Percentiles rank a stretch among this genome's conserved stretches.
These are phyloP conservation scores for Malurus alboscapulatus DNA, from an alignment of 2,113 vertebrate species.

Conservation along the genomic window DNA sequence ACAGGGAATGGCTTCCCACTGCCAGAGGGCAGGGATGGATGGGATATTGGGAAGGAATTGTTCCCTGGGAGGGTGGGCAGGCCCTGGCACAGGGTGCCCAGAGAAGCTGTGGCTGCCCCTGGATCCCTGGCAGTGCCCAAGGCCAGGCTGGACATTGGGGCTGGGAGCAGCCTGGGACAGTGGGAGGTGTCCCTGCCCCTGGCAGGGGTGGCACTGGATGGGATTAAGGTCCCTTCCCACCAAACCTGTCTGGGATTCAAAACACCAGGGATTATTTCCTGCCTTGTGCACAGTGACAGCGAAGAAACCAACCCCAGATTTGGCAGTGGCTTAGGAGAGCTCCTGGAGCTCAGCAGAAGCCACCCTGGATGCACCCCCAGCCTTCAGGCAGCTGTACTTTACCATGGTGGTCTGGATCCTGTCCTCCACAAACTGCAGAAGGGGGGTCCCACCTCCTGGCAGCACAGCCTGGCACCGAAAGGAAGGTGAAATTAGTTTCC, in stretches of 20 bases:
- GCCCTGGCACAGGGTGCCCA: neutral
- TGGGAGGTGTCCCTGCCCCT: neutral
- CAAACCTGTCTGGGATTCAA: neutral
- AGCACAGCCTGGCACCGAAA: slow-evolving; percentile 53
- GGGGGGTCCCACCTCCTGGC: slow-evolving; percentile 48
- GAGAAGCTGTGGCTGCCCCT: neutral
- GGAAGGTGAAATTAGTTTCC: neutral
- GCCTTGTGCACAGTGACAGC: neutral
- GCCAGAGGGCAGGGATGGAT: accelerated
- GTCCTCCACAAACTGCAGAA: slow-evolving; percentile 80
- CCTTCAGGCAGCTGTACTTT: neutral
- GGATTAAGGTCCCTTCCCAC: neutral
- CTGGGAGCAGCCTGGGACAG: neutral
- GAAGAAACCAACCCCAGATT: neutral
- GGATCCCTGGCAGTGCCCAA: neutral
- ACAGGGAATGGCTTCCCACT: neutral
- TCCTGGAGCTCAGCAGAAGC: neutral
- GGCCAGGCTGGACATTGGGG: neutral
- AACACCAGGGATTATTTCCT: neutral
- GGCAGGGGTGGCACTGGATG: neutral
- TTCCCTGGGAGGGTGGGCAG: neutral
- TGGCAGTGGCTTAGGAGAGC: neutral
- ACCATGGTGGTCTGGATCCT: slow-evolving; percentile 84
- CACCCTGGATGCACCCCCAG: neutral
- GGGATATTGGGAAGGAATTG: neutral